A percentile compares a stretch with the other conserved stretches of the same genome.
Evolutionary conservation across 2,113 vertebrate species (phyloP).

Genomic region (Sander lucioperca): DNA sequence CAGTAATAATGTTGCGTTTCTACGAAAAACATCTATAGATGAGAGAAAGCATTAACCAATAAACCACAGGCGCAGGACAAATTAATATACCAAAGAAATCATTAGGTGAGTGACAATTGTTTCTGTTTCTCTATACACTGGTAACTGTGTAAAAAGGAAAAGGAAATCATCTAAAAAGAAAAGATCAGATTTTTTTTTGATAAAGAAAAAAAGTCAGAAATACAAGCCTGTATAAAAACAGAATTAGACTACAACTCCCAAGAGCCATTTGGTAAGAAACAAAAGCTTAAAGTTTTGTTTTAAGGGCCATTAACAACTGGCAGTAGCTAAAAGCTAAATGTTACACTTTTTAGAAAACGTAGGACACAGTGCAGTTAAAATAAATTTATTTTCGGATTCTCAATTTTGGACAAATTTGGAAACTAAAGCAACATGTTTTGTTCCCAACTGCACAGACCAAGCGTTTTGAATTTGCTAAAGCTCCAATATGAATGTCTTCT

Average conservation of each 20-base stretch:
- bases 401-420: not conserved
- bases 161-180: too few relatives aligned
- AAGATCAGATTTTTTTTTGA: too few relatives aligned
- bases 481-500: not conserved
- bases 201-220: too few relatives aligned
- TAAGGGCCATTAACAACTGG: not conserved
- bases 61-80: not conserved
- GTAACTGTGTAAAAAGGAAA: too few relatives aligned
- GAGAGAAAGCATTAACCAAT: slow-evolving; percentile 1
- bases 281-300: not conserved
- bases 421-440: not conserved
- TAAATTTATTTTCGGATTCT: not conserved
- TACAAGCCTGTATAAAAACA: too few relatives aligned
- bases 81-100: not conserved
- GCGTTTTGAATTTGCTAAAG: not conserved
- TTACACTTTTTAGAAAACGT: not conserved
- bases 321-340: not conserved
- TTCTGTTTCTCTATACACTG: too few relatives aligned
- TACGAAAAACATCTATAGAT: not conserved
- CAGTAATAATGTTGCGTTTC: not conserved
- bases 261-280: not conserved
- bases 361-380: not conserved
- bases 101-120: too few relatives aligned
- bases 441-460: too few relatives aligned
- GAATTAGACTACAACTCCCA: not conserved